Conservation (phyloP, 2,113 vertebrate genomes). For the Oryzias melastigma region DNA sequence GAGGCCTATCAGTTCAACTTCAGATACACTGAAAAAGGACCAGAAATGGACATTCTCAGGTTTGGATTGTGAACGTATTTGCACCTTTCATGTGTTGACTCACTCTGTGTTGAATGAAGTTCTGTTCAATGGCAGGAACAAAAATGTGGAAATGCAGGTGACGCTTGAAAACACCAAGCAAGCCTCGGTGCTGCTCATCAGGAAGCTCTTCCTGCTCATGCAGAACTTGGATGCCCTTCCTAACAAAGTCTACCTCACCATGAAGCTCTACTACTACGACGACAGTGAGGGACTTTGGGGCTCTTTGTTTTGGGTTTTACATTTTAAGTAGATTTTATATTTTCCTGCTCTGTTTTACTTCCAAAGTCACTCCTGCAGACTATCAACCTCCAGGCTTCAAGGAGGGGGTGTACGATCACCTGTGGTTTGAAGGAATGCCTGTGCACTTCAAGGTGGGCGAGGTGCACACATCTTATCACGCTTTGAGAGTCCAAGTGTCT, state of each 20-base stretch:
- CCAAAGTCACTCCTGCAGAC: constrained; percentile 86
- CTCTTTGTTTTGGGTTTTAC: background rate
- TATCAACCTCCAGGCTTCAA: constrained; percentile 96
- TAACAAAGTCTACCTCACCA: constrained; percentile 84
- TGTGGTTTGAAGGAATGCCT: constrained; percentile 87
- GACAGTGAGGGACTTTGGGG: constrained; percentile 74
- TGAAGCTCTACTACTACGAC: constrained; percentile 96
- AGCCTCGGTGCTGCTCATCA: constrained; percentile 89
- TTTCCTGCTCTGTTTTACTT: constrained; percentile 3
- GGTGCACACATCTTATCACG: constrained; percentile 86
- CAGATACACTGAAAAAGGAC: constrained; percentile 85
- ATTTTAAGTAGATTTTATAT: background rate
- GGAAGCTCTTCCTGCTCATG: constrained; percentile 93
- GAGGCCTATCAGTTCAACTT: constrained; percentile 97
- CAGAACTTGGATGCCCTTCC: constrained; percentile 87
- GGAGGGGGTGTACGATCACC: constrained; percentile 80
- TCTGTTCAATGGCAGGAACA: constrained; percentile 56
- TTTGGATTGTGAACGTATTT: constrained; percentile 28
- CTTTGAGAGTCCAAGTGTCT: constrained; percentile 84
- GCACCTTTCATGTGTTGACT: background rate
- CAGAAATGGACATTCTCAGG: constrained; percentile 79
- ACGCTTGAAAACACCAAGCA: constrained; percentile 83
- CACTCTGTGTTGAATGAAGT: background rate
- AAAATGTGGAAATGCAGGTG: constrained; percentile 53
- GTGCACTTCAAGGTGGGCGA: constrained; percentile 88